A percentile compares a stretch with the other conserved stretches of the same genome.
Evolutionary conservation across 2,113 vertebrate species (phyloP).

Genomic region (Thymallus thymallus): DNA sequence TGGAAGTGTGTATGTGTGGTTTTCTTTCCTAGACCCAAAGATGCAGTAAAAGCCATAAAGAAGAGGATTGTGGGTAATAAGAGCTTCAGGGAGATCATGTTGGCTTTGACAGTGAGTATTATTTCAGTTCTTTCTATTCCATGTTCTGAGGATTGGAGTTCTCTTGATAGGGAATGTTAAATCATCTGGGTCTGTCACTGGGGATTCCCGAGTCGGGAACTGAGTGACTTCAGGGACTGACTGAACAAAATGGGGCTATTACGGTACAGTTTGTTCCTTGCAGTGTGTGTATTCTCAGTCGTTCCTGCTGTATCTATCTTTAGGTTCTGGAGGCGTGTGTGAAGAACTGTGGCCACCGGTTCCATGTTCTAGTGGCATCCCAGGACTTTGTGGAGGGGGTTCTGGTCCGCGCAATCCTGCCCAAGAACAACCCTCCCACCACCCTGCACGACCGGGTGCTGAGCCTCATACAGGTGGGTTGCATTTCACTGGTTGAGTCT

Average conservation of each 20-base stretch:
- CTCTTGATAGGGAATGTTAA: no score
- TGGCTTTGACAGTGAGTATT: constrained; percentile 85
- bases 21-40: constrained; percentile 82
- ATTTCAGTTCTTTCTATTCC: neutral
- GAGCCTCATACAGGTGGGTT: constrained; percentile 91
- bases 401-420: constrained; percentile 89
- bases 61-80: constrained; percentile 93
- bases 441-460: constrained; percentile 89
- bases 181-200: no score
- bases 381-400: constrained; percentile 93
- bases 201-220: no score
- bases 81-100: constrained; percentile 95
- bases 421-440: constrained; percentile 90
- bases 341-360: constrained; percentile 96
- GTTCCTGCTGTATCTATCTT: neutral
- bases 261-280: neutral
- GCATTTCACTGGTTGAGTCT: neutral
- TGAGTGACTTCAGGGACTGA: no score
- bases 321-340: constrained; percentile 95
- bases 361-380: constrained; percentile 86
- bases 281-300: neutral
- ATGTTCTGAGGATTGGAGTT: no score
- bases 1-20: constrained; percentile 9
- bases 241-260: no score
- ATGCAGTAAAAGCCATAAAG: constrained; percentile 91